Evolutionary conservation across 2,113 vertebrate species (phyloP).

Genomic region (Sprattus sprattus): DNA sequence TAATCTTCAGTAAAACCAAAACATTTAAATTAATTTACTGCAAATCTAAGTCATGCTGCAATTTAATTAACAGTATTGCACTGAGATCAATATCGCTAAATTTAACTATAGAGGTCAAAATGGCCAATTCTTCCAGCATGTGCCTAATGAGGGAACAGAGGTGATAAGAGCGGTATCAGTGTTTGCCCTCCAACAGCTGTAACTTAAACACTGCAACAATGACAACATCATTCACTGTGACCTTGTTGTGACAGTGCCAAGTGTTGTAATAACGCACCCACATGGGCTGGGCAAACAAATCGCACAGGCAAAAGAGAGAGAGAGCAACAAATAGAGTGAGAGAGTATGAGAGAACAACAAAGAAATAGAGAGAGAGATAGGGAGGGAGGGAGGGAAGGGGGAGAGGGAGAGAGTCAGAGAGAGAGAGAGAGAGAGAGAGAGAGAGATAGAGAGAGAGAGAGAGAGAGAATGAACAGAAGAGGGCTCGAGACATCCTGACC

Average conservation of each 20-base stretch:
- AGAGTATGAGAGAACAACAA: neutral
- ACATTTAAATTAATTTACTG: neutral
- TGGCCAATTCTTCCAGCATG: neutral
- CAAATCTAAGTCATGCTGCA: neutral
- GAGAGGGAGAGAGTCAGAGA: neutral
- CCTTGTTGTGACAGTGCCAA: conserved; percentile 32
- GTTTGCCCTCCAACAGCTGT: conserved; percentile 12
- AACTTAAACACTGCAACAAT: conserved; percentile 12
- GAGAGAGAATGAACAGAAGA: neutral
- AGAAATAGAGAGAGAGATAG: neutral
- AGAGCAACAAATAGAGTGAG: neutral
- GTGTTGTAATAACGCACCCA: conserved; percentile 32
- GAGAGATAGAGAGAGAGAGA: neutral
- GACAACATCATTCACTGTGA: neutral
- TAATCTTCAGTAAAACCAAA: neutral
- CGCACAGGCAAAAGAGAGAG: neutral
- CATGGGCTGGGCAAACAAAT: conserved; percentile 31
- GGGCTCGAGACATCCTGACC: conserved; percentile 35
- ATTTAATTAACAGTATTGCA: neutral
- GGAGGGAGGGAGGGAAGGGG: neutral
- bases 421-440: neutral
- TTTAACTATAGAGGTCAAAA: neutral
- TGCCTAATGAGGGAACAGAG: neutral
- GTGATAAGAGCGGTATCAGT: neutral
- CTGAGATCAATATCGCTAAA: neutral